Conservation (phyloP, 2,888 invertebrate species). For the Caenorhabditis sp. region DNA sequence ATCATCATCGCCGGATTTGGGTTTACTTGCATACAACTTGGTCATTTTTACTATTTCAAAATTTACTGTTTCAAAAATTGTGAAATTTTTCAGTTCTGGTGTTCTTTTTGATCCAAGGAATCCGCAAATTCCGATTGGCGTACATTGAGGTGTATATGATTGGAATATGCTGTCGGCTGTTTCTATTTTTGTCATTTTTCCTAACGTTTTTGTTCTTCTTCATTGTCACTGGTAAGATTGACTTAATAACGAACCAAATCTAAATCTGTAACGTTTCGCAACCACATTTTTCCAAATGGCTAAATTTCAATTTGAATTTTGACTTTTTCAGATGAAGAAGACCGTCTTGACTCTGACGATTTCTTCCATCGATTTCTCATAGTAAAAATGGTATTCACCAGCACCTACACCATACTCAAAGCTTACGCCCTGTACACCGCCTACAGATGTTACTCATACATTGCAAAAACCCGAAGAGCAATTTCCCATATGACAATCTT, state of each 20-base stretch:
- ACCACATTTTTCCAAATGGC: too few species aligned
- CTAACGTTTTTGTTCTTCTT: conserved; percentile 50
- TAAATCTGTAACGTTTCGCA: too few species aligned
- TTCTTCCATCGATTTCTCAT: conserved; percentile 61
- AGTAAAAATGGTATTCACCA: conserved; percentile 60
- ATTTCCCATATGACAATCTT: conserved; percentile 53
- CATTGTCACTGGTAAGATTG: conserved; percentile 46
- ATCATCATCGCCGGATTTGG: conserved; percentile 65
- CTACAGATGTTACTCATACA: conserved; percentile 66
- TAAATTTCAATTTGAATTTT: background rate
- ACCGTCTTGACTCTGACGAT: conserved; percentile 14
- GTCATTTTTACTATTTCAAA: conserved; percentile 15
- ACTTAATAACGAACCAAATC: too few species aligned
- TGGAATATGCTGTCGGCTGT: conserved; percentile 50
- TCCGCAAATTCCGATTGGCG: conserved; percentile 48
- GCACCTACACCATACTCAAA: conserved; percentile 60
- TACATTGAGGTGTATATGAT: conserved; percentile 62
- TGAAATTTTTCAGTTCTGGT: conserved; percentile 45
- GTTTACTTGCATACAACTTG: conserved; percentile 64
- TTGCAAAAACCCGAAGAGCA: conserved; percentile 57
- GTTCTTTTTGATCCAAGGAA: conserved; percentile 55
- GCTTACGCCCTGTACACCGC: conserved; percentile 59
- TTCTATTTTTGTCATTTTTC: conserved; percentile 55
- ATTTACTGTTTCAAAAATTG: background rate
- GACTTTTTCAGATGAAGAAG: conserved; percentile 31